Base-by-base conservation (phyloP, 2,888 invertebrate species). In the Dendrolimus houi region DNA sequence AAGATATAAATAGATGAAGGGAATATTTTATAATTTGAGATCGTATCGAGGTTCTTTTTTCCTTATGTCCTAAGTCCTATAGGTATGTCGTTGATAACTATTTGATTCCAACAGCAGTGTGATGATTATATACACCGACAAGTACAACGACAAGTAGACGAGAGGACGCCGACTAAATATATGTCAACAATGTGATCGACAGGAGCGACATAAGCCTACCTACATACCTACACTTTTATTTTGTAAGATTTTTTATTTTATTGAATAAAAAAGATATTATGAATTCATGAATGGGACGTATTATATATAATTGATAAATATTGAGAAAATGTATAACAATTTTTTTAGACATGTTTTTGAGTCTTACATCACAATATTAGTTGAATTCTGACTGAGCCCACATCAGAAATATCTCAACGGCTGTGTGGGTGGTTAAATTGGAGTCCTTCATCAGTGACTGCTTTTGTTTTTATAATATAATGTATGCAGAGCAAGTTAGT, bases 161-260 rank as follows among this genome's bases (percentile, higher is more conserved):
- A 0, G 62, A 56, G 1, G 87, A 80, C 57, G 52, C 64, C 0
- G 71, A 68, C 0, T 61, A 69, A 1, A 58, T 81, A 1, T 41
- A 53, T 58, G 61, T 86, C 0, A 89, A 79, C 58, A 85, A 86
- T 53, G 59, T 84, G 0, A 74, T 89, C 8, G 81, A 74, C 57
- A 87, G 85, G 56, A 83, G 83, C 52, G 87, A 86, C 52, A 74
- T 81, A n/a, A 84, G 74, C 57, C 59, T 81, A n/a, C n/a, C n/a
- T n/a, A 14, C 61, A 41, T 41, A n/a, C 8, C 3, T 57, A 42
- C 13, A 62, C 54, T 9, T 53, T 54, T 58, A 52, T 59, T 54
- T 57, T 61, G 59, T 63, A 58, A 55, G 57, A 56, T 61, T 58
- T 54, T 14, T 60, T 40, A 57, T 61, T 52, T 54, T 59, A 52